These are phyloP conservation scores for Sceliomorpha sp. DNA, from an alignment of 2,888 invertebrate genomes.

Conservation along the genomic window DNA sequence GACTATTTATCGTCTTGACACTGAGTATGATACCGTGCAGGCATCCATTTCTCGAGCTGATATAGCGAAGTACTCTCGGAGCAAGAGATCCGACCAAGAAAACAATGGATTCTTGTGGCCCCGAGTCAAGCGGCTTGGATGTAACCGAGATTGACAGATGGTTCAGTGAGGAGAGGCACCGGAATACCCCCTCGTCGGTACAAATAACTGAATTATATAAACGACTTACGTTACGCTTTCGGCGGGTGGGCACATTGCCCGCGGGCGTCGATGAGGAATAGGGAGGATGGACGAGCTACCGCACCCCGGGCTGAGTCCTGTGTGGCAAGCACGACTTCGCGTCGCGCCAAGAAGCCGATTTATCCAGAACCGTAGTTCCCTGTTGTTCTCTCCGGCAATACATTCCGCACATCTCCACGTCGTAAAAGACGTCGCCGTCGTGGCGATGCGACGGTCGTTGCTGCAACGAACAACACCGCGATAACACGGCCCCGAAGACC, in stretches of 20 bases:
- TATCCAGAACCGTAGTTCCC: slow-evolving; percentile 68
- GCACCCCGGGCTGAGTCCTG: slow-evolving; percentile 68
- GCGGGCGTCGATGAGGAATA: slow-evolving; percentile 77
- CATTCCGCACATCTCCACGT: slow-evolving; percentile 71
- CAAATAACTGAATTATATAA: slow-evolving; percentile 16
- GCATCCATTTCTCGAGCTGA: slow-evolving; percentile 26
- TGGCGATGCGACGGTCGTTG: slow-evolving; percentile 39
- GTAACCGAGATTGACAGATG: slow-evolving; percentile 10
- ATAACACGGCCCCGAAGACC: slow-evolving; percentile 12
- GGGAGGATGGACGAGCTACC: slow-evolving; percentile 77
- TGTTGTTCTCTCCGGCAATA: slow-evolving; percentile 67
- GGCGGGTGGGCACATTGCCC: slow-evolving; percentile 80
- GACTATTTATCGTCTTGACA: slow-evolving; percentile 14
- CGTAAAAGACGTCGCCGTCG: slow-evolving; percentile 40
- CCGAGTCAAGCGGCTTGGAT: slow-evolving; percentile 20
- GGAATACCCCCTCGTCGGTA: neutral
- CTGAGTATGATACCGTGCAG: slow-evolving; percentile 21
- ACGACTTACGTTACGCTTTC: slow-evolving; percentile 78
- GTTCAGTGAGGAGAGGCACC: slow-evolving; percentile 7
- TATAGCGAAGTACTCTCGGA: slow-evolving; percentile 1
- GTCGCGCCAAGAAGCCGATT: slow-evolving; percentile 63
- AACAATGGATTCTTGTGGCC: slow-evolving; percentile 14
- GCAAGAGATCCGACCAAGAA: slow-evolving; percentile 1
- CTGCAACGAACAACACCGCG: slow-evolving; percentile 6
- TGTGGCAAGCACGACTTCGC: slow-evolving; percentile 64